Evolutionary conservation across 2,888 invertebrate species (phyloP), one percentile per base, ranked within the genome.

Genomic region (Acronicta alni): DNA sequence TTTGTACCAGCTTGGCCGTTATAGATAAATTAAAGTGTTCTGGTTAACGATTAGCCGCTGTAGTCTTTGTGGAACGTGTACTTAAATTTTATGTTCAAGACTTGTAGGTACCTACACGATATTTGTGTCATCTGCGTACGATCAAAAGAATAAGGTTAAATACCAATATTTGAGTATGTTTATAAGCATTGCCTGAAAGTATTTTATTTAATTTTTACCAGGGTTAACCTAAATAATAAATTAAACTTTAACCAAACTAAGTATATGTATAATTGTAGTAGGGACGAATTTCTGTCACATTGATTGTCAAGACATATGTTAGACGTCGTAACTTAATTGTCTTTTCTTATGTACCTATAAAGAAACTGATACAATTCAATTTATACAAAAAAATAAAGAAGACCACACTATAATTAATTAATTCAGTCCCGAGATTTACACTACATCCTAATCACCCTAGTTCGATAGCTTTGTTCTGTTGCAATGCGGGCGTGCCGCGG

Each of bases 1-100:
- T 68, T 70, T 65, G 71, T 68, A 56, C 71, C 68, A 68, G 68
- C 71, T 70, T 56, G 60, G 68, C 66, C 60, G 68, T 60, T 68
- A 68, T 60, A 68, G 68, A 68, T 68, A 68, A 68, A 68, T 68
- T 68, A 70, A 68, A 68, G 71, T 68, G 68, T 68, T 68, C 68
- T 68, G 60, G 68, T 70, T 68, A 68, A 70, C 71, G 68, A 68
- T 68, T 68, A 68, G 68, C 68, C 68, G 60, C 70, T 52, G 55
- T 59, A 68, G 65, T 70, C 71, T 68, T 58, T 56, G 68, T 55
- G 46, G 51, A 67, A 32, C 60, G 51, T 42, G 70, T 53, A 53
- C 54, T 65, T 46, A 65, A 26, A 56, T 65, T 68, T 56, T 49
- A 68, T 60, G 71, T 60, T 60, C 48, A 52, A 68, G 60, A 60